phyloP scores from a whole-genome alignment of 2,797 vertebrate species.

The Enteromius trimaculatus region DNA sequence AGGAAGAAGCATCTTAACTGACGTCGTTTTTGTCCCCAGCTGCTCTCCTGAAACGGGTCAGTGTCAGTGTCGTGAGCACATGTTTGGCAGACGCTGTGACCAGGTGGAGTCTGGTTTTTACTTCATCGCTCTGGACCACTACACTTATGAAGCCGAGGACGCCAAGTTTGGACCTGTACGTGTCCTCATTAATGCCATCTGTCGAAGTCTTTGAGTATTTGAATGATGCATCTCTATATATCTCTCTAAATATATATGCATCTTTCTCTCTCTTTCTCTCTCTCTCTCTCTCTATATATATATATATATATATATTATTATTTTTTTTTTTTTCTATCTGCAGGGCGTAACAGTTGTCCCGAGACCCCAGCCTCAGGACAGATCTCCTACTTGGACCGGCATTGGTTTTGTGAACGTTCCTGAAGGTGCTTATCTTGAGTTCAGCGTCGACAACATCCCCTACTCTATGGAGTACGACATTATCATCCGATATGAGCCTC shows the following conservation, averaged over 20 bases:
- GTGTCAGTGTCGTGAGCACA: constrained; percentile 88
- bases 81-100: constrained; percentile 91
- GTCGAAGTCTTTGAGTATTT: not conserved
- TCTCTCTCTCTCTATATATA: no score
- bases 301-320: no score
- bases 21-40: constrained; percentile 63
- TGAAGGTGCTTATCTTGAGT: constrained; percentile 92
- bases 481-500: constrained; percentile 94
- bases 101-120: constrained; percentile 95
- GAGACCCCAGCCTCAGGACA: constrained; percentile 85
- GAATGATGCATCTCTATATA: not conserved
- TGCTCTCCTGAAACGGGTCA: constrained; percentile 89
- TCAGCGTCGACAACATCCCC: constrained; percentile 91
- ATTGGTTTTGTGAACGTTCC: constrained; percentile 91
- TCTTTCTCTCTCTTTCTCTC: no score
- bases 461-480: constrained; percentile 96
- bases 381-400: constrained; percentile 93
- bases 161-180: constrained; percentile 91
- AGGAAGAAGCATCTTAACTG: not conserved
- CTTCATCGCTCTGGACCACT: constrained; percentile 93
- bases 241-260: not conserved
- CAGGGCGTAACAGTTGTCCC: constrained; percentile 87
- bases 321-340: not conserved
- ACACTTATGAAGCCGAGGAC: constrained; percentile 94
- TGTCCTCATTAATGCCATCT: constrained; percentile 47